phyloP scores from a whole-genome alignment of 2,113 vertebrate species.

The Callithrix jacchus region DNA sequence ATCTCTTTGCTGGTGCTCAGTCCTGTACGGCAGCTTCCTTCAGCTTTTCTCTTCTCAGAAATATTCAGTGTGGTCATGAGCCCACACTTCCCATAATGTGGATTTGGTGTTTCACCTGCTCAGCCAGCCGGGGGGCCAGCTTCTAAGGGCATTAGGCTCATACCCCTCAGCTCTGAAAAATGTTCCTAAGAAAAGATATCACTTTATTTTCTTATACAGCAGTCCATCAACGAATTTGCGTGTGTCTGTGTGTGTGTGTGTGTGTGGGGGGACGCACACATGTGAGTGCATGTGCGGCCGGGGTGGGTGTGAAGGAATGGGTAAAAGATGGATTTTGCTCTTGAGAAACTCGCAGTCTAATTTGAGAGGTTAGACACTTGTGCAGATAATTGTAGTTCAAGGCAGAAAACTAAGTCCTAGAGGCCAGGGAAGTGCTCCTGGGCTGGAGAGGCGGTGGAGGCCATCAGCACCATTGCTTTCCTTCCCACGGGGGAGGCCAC shows the following conservation, averaged over 20 bases:
- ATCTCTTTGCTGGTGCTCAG: neutral
- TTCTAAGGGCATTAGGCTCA: neutral
- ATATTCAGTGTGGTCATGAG: neutral
- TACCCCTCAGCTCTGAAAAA: neutral
- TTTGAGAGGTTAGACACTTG: neutral
- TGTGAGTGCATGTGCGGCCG: rapidly evolving
- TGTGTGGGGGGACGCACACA: rapidly evolving
- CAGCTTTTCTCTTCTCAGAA: neutral
- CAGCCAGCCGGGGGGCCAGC: neutral
- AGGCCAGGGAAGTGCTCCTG: too few relatives aligned
- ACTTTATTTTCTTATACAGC: neutral
- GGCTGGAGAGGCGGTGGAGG: too few relatives aligned
- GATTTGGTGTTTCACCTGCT: neutral
- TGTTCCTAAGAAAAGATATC: neutral
- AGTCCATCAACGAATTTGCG: neutral
- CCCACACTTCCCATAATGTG: neutral
- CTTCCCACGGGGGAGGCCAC: neutral
- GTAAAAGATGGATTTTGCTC: neutral
- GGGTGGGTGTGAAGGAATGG: neutral
- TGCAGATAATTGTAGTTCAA: neutral
- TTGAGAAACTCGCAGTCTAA: neutral
- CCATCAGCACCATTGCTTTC: neutral
- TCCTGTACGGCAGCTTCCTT: neutral
- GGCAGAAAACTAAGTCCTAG: neutral
- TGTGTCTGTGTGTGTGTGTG: neutral